Percentiles rank a stretch among this genome's conserved stretches.
Evolutionary conservation across 2,888 invertebrate genomes (phyloP).

Genomic region (Ditula angustiorana): DNA sequence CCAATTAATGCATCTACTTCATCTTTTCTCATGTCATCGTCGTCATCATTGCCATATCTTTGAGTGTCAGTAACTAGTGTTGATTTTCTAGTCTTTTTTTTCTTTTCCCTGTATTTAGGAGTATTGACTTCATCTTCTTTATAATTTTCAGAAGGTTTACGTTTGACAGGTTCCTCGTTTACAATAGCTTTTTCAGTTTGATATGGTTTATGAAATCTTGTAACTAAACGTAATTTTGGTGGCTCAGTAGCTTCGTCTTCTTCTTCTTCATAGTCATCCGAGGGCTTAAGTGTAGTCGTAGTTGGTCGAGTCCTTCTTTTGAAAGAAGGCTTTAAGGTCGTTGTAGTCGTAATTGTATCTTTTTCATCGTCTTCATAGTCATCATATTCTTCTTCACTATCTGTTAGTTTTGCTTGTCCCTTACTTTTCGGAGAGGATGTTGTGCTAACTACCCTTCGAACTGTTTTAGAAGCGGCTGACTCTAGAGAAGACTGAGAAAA

Average conservation of each 20-base stretch:
- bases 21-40: conserved; percentile 64
- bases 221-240: conserved; percentile 63
- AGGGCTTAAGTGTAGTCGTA: conserved; percentile 54
- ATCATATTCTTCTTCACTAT: conserved; percentile 60
- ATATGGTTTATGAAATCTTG: conserved; percentile 64
- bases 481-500: conserved; percentile 41
- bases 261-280: conserved; percentile 17
- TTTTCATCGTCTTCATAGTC: conserved; percentile 51
- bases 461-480: conserved; percentile 50
- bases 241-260: conserved; percentile 47
- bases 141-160: conserved; percentile 37
- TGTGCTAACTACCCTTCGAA: conserved; percentile 35
- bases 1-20: conserved; percentile 76
- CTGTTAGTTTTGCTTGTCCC: conserved; percentile 33
- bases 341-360: conserved; percentile 51
- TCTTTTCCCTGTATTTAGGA: conserved; percentile 74
- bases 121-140: conserved; percentile 41
- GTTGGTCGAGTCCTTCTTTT: conserved; percentile 53
- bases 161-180: conserved; percentile 38
- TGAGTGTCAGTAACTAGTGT: conserved; percentile 78
- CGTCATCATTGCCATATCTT: conserved; percentile 68
- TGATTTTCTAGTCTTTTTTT: conserved; percentile 71
- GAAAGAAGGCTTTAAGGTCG: conserved; percentile 61
- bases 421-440: conserved; percentile 15
- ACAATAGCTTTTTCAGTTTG: conserved; percentile 45